Evolutionary conservation across 2,113 vertebrate species (phyloP).

Genomic region (Pangasianodon gigas): DNA sequence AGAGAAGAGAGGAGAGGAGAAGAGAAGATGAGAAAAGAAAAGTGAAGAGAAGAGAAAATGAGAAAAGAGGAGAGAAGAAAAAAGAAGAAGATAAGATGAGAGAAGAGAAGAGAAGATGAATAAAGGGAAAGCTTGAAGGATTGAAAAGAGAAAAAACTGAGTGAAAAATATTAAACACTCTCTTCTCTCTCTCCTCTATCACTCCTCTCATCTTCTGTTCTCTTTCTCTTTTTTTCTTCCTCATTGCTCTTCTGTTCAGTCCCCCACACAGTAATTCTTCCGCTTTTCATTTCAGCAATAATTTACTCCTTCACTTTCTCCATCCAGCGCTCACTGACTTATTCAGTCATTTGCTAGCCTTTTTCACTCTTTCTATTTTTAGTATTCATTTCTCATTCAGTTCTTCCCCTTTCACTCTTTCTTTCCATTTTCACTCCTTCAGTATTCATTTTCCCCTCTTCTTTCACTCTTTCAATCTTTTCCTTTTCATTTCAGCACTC

Average conservation of each 20-base stretch:
- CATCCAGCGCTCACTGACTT: not conserved
- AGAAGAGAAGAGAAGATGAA: not conserved
- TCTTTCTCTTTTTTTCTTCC: not conserved
- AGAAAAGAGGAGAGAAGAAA: not conserved
- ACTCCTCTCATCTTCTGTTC: not conserved
- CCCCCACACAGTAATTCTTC: not conserved
- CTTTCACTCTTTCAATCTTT: not conserved
- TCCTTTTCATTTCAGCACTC: not conserved
- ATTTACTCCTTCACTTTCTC: not conserved
- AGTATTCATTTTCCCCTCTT: not conserved
- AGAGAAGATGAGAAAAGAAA: not conserved
- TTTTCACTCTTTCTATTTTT: not conserved
- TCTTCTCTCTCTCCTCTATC: not conserved
- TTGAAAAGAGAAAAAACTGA: not conserved
- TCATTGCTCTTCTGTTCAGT: not conserved
- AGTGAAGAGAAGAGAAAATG: not conserved
- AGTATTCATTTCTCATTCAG: not conserved
- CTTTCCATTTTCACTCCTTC: not conserved
- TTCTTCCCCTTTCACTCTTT: slow-evolving; percentile 1
- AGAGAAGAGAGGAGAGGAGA: not conserved
- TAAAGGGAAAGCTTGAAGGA: not conserved
- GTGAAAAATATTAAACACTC: not conserved
- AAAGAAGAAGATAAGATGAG: not conserved
- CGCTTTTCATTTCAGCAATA: not conserved
- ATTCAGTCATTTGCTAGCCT: not conserved